These are phyloP conservation scores for Ceratothoa steindachneri DNA, from an alignment of 2,888 invertebrate genomes.

Conservation along the genomic window DNA sequence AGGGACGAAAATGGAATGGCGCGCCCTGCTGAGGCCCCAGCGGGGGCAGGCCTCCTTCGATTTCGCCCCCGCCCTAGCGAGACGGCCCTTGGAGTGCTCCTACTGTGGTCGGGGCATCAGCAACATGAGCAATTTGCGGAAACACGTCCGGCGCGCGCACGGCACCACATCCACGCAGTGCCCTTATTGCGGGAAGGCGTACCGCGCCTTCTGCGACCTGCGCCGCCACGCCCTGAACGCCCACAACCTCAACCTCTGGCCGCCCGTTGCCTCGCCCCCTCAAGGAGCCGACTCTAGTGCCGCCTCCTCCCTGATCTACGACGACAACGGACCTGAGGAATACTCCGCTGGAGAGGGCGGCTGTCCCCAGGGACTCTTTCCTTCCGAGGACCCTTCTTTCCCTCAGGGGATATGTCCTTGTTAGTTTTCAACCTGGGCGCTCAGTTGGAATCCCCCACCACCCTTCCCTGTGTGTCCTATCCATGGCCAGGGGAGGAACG, in stretches of 20 bases:
- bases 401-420: too few relatives aligned
- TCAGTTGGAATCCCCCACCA: too few relatives aligned
- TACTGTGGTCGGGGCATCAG: conserved; percentile 31
- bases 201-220: conserved; percentile 30
- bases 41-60: neutral
- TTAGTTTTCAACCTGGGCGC: too few relatives aligned
- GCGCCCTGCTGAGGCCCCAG: conserved; percentile 3
- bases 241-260: conserved; percentile 17
- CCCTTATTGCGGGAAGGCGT: conserved; percentile 27
- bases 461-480: too few relatives aligned
- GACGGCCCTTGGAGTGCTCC: neutral
- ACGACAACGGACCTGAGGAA: too few relatives aligned
- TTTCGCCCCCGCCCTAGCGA: neutral
- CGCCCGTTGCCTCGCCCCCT: neutral
- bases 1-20: neutral
- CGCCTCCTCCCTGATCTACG: too few relatives aligned
- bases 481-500: too few relatives aligned
- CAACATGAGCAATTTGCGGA: conserved; percentile 33
- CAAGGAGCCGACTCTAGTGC: too few relatives aligned
- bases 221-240: conserved; percentile 30
- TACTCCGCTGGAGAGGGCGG: neutral
- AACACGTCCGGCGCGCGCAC: conserved; percentile 35
- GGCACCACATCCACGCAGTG: conserved; percentile 27
- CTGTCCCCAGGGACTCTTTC: neutral
- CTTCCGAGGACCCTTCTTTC: neutral